Conservation (phyloP, 2,797 vertebrate genomes). For the Cynodonichthys magdalenae region DNA sequence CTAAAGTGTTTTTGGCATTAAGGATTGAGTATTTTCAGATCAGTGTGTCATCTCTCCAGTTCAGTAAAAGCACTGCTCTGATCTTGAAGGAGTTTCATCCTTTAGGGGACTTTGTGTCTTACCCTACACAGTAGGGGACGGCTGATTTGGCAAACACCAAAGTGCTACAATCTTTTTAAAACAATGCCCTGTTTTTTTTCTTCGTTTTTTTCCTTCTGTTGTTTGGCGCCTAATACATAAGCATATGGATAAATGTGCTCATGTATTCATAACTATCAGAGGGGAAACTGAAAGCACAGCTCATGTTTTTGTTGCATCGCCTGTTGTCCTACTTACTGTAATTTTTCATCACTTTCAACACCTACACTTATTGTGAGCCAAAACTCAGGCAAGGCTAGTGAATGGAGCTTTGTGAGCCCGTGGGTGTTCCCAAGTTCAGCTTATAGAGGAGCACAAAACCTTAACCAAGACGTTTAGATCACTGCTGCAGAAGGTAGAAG, state of each 20-base stretch:
- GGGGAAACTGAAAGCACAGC: constrained; percentile 64
- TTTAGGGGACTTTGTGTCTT: constrained; percentile 38
- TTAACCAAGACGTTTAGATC: constrained; percentile 50
- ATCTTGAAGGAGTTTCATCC: constrained; percentile 47
- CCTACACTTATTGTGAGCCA: constrained; percentile 77
- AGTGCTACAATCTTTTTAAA: constrained; percentile 74
- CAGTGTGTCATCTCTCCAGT: constrained; percentile 45
- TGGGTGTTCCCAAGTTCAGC: constrained; percentile 57
- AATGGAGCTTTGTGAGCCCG: constrained; percentile 69
- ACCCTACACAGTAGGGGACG: constrained; percentile 68
- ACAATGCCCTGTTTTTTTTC: constrained; percentile 64
- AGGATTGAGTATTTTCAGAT: constrained; percentile 52
- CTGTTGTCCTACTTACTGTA: constrained; percentile 79
- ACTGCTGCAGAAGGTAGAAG: constrained; percentile 30
- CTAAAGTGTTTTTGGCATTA: constrained; percentile 27
- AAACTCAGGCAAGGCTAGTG: constrained; percentile 63
- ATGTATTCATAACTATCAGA: constrained; percentile 74
- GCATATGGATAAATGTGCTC: constrained; percentile 78
- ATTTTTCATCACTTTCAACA: constrained; percentile 78
- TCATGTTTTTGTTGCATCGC: constrained; percentile 67
- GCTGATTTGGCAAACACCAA: constrained; percentile 75
- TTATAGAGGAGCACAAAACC: constrained; percentile 66
- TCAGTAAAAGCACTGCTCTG: constrained; percentile 44
- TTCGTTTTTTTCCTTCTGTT: constrained; percentile 60
- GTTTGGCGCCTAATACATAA: constrained; percentile 79